Base-by-base conservation (phyloP, 2,888 invertebrate species). In the Drosophila nigricruria region DNA sequence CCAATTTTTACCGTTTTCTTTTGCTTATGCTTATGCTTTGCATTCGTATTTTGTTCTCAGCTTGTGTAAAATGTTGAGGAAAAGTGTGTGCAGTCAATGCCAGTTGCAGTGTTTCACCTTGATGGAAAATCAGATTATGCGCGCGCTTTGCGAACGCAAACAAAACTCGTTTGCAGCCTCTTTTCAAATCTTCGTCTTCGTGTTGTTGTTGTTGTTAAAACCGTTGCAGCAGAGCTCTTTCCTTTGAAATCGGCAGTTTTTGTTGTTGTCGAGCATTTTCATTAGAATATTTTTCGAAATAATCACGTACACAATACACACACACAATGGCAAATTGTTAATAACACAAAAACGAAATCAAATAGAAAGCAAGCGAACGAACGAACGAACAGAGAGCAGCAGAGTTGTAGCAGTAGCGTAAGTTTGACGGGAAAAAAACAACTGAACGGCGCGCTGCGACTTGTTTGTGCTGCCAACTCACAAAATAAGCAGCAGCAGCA, bases 291-390 rank as follows among this genome's bases (percentile, higher is more conserved):
- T 70, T 70, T 79, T 72, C 50, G 20, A 68, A 80, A 65, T 60
- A 73, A 77, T 85, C 83, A 77, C 83, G 65, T 66, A 52, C 52
- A 76, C 45, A 73, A 73, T 87, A 75, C 73, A 74, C 66, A 79
- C 78, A 85, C 73, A 79, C 90, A 61, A 73, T 60, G 70, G 66
- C 68, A 82, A 69, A 88, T 73, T 89, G 88, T 81, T 86, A 88
- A 88, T 83, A 84, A 85, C 88, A 84, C 82, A 82, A 85, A 88
- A 86, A 82, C 87, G 81, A 82, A 89, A 84, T 79, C 81, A 90
- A 84, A 84, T 90, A 88, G 83, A 84, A 84, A 84, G 82, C 83
- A 82, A 86, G 81, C 88, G 83, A 88, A 86, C 87, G 83, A 86
- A 80, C 79, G 80, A 85, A 81, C 79, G 62, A 61, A 74, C 80